Evolutionary conservation across 2,113 vertebrate species (phyloP), one percentile per base, ranked within the genome.

Genomic region (Petroica traversi): DNA sequence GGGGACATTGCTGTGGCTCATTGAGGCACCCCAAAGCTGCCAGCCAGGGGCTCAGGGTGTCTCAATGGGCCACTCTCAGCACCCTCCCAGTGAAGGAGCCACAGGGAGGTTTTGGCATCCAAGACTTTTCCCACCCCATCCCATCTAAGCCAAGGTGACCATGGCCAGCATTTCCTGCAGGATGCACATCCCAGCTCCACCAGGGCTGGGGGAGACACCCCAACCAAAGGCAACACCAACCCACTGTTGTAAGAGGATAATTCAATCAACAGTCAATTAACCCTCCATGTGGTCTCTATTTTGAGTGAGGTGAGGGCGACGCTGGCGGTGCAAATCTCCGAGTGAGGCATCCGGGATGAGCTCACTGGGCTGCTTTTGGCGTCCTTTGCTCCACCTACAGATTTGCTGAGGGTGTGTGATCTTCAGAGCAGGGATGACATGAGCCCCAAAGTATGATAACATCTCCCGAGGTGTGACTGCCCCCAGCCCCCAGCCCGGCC

Each of bases 51-150:
- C n/a, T n/a, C n/a, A n/a, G n/a, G n/a, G 20, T 8, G 20, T 31
- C 48, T 36, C 36, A 36, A 12, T 4, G 51, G 64, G 67, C 43
- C 22, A 13, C 43, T 25, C 51, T 25, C 29, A 64, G 41, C 74
- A 40, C 3, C n/a, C 23, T 62, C n/a, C 8, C n/a, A 4, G 2
- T 1, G 1, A 2, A 20, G 28, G 22, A 55, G 9, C 11, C 20
- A 5, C 15, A 3, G 4, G 19, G 10, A 52, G 20, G 6, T 74
- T 79, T 54, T 64, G 62, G 34, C 67, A 54, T 15, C 28, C 26
- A 9, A 64, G 55, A 11, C 5, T 1, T 34, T 68, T 41, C 43
- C 68, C 14, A 14, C 49, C n/a, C 58, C 14, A 0, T 14, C 51
- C 48, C 38, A 29, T 31, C 62, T 12, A 13, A 40, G 28, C 15